Percentiles rank a stretch among this genome's conserved stretches.
Evolutionary conservation across 2,113 vertebrate species (phyloP).

Genomic region (Apaloderma vittatum): DNA sequence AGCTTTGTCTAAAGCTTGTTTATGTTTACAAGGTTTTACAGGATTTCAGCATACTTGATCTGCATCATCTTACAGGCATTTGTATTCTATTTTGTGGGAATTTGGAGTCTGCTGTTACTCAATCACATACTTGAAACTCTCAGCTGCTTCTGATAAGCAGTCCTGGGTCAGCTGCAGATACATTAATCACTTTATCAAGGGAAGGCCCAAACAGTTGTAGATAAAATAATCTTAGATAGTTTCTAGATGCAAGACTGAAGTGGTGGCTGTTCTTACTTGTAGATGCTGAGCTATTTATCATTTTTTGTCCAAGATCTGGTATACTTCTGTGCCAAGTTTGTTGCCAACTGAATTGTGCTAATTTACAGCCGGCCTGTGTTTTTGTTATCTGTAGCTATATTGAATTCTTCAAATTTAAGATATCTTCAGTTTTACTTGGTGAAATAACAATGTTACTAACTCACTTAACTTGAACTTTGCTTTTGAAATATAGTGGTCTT

Average conservation of each 20-base stretch:
- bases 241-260: neutral
- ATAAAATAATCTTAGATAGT: neutral
- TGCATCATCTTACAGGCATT: neutral
- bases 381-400: neutral
- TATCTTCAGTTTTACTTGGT: neutral
- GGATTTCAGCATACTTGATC: neutral
- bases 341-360: neutral
- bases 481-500: neutral
- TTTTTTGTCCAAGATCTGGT: neutral
- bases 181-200: constrained; percentile 18
- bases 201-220: neutral
- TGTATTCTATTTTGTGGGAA: neutral
- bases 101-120: neutral
- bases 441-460: neutral
- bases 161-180: neutral
- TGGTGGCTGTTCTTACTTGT: neutral
- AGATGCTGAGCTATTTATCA: neutral
- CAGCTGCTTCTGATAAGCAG: constrained; percentile 6
- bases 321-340: neutral
- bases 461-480: neutral
- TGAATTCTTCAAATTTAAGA: neutral
- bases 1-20: neutral
- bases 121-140: neutral
- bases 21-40: neutral
- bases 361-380: neutral